Evolutionary conservation across 1,140 invertebrate genomes (phyloP).

Genomic region (Ceratina australensis): DNA sequence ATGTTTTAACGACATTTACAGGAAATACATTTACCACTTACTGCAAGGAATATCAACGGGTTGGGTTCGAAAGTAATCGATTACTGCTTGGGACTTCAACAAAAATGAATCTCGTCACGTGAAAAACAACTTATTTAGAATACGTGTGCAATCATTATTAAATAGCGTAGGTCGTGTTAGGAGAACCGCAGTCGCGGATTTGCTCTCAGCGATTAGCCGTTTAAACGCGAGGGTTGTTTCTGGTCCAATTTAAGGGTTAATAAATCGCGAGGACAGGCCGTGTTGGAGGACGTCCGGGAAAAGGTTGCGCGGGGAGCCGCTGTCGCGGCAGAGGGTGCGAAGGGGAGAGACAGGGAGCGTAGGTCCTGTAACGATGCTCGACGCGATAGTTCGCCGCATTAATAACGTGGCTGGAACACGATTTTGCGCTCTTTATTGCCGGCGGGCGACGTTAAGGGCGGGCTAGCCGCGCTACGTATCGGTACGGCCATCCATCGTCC

Average conservation of each 20-base stretch:
- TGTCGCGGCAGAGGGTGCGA: neutral
- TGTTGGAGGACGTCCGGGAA: neutral
- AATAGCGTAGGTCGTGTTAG: neutral
- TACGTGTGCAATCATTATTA: no score
- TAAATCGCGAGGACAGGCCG: slow-evolving; percentile 35
- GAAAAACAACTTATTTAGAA: no score
- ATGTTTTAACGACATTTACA: no score
- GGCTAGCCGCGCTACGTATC: slow-evolving; percentile 49
- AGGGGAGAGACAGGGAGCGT: slow-evolving; percentile 22
- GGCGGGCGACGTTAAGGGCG: slow-evolving; percentile 52
- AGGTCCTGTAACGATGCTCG: slow-evolving; percentile 50
- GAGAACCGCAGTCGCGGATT: neutral
- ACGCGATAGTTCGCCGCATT: slow-evolving; percentile 61
- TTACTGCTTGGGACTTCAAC: no score
- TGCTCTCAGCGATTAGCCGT: neutral
- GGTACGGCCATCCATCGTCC: slow-evolving; percentile 63
- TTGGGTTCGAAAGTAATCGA: no score
- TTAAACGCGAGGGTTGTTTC: neutral
- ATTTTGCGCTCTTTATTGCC: slow-evolving; percentile 65
- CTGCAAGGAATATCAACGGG: no score
- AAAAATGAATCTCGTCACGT: no score
- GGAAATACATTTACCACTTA: no score
- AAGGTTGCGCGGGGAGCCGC: neutral
- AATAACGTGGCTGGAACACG: slow-evolving; percentile 62
- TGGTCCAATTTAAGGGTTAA: slow-evolving; percentile 50